Evolutionary conservation across 1,140 invertebrate genomes (phyloP).

Genomic region (Leptinotarsa lineolata): DNA sequence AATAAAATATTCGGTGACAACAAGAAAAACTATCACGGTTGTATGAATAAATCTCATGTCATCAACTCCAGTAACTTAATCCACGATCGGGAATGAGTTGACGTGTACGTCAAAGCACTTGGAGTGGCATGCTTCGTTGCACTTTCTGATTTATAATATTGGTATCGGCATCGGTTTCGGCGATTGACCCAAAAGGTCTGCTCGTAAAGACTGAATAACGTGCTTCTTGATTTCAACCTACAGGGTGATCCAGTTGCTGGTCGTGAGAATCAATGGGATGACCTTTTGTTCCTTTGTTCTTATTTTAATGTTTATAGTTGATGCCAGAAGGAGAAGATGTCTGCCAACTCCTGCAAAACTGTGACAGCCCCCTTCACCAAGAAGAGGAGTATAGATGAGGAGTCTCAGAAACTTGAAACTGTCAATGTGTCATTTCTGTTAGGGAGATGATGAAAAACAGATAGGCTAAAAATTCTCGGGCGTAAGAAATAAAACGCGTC

Average conservation of each 20-base stretch:
- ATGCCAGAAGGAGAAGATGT: too few species aligned
- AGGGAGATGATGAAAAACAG: too few species aligned
- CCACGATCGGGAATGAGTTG: constrained; percentile 1
- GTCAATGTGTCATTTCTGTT: too few species aligned
- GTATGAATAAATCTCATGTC: constrained; percentile 18
- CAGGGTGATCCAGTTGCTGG: not conserved
- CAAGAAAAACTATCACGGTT: constrained; percentile 21
- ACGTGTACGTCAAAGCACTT: constrained; percentile 20
- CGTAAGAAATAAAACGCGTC: too few species aligned
- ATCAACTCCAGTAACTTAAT: constrained; percentile 19
- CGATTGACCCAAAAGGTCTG: constrained; percentile 6
- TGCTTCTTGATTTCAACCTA: constrained; percentile 8
- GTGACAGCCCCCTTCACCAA: too few species aligned
- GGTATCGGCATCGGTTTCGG: constrained; percentile 20
- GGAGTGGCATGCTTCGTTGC: not conserved
- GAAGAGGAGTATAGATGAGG: too few species aligned
- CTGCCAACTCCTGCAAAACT: too few species aligned
- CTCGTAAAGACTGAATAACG: constrained; percentile 16
- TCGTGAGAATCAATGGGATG: not conserved
- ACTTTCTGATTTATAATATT: constrained; percentile 1
- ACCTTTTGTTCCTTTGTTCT: too few species aligned
- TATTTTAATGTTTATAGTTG: too few species aligned
- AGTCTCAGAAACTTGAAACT: too few species aligned
- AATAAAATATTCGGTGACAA: constrained; percentile 23
- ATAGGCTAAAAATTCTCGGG: too few species aligned